Base-by-base conservation (phyloP, 2,888 invertebrate genomes). In the Apamea crenata region DNA sequence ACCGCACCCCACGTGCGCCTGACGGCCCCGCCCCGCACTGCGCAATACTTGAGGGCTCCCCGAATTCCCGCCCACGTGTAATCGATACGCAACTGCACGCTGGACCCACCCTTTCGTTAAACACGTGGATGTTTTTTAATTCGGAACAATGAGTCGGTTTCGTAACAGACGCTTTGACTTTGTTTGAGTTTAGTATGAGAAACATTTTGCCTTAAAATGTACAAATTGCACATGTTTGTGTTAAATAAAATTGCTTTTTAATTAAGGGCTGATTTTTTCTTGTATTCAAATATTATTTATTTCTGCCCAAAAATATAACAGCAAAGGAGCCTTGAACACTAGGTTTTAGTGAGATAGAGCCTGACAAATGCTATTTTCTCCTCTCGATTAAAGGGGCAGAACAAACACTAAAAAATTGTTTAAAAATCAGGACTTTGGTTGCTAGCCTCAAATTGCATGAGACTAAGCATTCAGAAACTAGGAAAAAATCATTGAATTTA, bases 51-150 rank as follows among this genome's bases (percentile, higher is more conserved):
- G n/a, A n/a, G 36, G 44, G 7, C 18, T 47, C 16, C 14, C 29
- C 44, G 12, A 32, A 21, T n/a, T 70, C 32, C 32, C 44, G 12
- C 44, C 40, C 40, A n/a, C n/a, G n/a, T 16, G 10, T 72, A 53
- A 81, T 81, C 44, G 21, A 70, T 70, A n/a, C 12, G 16, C 61
- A 81, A 81, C n/a, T 81, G 78, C 78, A 79, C n/a, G 18, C 32
- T 16, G 21, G 16, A n/a, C 5, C 50, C 68, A 18, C 40, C 40
- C 29, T 80, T 68, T n/a, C 10, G 7, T 32, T 4, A n/a, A 71
- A 50, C n/a, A 50, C 21, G n/a, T 50, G 5, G 5, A 32, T 50
- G n/a, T n/a, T 50, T 36, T 32, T 29, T 0, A 67, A 70, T n/a
- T 16, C 44, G n/a, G 53, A 14, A 76, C 18, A 25, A 3, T 10